Evolutionary conservation across 2,797 vertebrate species (phyloP).

Genomic region (Lagodon rhomboides): DNA sequence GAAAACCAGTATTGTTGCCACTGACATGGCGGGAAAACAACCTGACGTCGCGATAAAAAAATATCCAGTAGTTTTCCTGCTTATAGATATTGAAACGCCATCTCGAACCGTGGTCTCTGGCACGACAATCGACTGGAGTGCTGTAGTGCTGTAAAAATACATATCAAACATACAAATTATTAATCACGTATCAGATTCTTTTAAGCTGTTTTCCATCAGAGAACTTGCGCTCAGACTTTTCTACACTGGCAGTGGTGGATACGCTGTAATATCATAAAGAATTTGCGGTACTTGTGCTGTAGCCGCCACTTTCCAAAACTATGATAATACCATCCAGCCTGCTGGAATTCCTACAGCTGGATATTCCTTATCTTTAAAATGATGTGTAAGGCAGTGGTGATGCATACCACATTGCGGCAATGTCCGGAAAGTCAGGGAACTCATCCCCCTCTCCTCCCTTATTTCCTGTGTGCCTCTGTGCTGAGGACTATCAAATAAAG

Average conservation of each 20-base stretch:
- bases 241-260: background rate
- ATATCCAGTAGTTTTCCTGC: too few relatives aligned
- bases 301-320: background rate
- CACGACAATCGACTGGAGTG: too few relatives aligned
- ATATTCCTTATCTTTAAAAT: constrained; percentile 18
- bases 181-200: background rate
- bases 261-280: background rate
- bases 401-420: constrained; percentile 34
- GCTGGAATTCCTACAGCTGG: constrained; percentile 13
- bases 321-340: background rate
- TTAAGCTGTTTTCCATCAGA: background rate
- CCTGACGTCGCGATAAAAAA: too few relatives aligned
- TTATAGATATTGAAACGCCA: too few relatives aligned
- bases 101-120: too few relatives aligned
- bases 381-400: constrained; percentile 23
- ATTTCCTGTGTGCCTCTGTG: constrained; percentile 54
- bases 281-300: background rate
- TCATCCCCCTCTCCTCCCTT: constrained; percentile 16
- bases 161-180: too few relatives aligned
- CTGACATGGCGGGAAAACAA: background rate
- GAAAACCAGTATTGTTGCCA: background rate
- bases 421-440: constrained; percentile 28
- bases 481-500: background rate
- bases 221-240: background rate
- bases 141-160: too few relatives aligned